A percentile compares a stretch with the other conserved stretches of the same genome.
Conservation (phyloP, 2,113 vertebrate genomes). For the Corythornis cristatus region DNA sequence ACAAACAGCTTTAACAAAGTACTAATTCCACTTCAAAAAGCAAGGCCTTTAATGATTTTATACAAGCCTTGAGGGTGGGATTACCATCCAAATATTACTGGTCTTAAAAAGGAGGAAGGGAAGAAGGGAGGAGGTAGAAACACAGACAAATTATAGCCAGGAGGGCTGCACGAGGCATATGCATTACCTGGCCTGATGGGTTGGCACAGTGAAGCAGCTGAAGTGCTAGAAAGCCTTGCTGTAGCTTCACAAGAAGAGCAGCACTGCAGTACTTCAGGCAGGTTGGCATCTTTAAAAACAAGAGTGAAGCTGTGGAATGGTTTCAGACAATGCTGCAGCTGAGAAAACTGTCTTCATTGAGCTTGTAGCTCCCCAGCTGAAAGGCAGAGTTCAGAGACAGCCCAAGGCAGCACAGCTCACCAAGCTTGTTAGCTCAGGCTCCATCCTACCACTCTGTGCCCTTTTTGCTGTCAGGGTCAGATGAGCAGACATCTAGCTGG, state of each 20-base stretch:
- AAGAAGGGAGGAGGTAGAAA: neutral
- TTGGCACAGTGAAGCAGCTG: neutral
- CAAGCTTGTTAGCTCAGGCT: neutral
- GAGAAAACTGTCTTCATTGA: neutral
- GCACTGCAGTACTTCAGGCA: neutral
- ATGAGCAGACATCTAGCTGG: neutral
- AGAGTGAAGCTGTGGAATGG: accelerated
- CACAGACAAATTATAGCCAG: neutral
- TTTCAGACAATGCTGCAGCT: neutral
- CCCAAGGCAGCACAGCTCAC: neutral
- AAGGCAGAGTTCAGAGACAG: neutral
- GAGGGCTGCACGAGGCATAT: neutral
- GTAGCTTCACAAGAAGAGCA: neutral
- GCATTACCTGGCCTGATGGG: neutral
- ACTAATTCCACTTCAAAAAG: conserved; percentile 53
- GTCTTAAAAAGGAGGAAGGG: conserved; percentile 4
- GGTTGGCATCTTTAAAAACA: neutral
- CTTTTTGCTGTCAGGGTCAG: neutral
- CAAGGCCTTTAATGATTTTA: conserved; percentile 25
- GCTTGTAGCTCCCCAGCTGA: neutral
- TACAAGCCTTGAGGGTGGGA: conserved; percentile 25
- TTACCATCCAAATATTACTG: conserved; percentile 32
- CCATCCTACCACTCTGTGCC: neutral
- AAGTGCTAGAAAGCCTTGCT: neutral
- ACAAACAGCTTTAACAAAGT: conserved; percentile 11